phyloP scores from a whole-genome alignment of 1,140 invertebrate genomes.

The Chlorops oryzae region DNA sequence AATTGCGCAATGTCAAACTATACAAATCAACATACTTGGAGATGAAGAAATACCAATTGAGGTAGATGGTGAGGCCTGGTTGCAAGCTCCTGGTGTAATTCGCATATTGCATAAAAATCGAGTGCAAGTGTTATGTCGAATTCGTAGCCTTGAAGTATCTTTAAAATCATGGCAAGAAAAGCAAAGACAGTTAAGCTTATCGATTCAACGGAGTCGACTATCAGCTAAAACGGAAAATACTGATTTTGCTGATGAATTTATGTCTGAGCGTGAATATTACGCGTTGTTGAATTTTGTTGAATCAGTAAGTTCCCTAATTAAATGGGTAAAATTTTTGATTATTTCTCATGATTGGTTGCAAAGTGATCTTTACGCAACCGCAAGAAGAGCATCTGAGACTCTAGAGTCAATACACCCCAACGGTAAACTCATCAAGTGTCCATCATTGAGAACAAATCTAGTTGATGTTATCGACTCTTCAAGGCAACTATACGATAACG shows the following conservation, averaged over 20 bases:
- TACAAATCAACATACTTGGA: slow-evolving; percentile 91
- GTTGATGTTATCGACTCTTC: slow-evolving; percentile 56
- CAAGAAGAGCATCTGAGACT: slow-evolving; percentile 62
- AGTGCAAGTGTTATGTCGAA: slow-evolving; percentile 90
- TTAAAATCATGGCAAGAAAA: slow-evolving; percentile 92
- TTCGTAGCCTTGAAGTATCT: slow-evolving; percentile 81
- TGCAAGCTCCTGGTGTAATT: slow-evolving; percentile 94
- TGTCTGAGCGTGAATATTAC: slow-evolving; percentile 58
- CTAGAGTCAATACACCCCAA: slow-evolving; percentile 77
- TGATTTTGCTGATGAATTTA: slow-evolving; percentile 48
- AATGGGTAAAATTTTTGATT: slow-evolving; percentile 72
- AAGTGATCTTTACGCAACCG: slow-evolving; percentile 65
- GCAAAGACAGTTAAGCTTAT: slow-evolving; percentile 60
- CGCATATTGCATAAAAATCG: slow-evolving; percentile 94
- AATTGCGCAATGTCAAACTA: slow-evolving; percentile 91
- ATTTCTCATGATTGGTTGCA: slow-evolving; percentile 60
- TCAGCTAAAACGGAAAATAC: slow-evolving; percentile 44
- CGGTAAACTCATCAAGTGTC: slow-evolving; percentile 70
- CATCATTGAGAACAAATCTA: slow-evolving; percentile 54
- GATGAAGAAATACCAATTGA: slow-evolving; percentile 85
- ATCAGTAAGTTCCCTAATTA: slow-evolving; percentile 70
- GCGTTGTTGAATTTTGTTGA: slow-evolving; percentile 75
- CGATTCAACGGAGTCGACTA: slow-evolving; percentile 43
- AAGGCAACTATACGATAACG: slow-evolving; percentile 66
- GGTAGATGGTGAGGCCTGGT: slow-evolving; percentile 96